Percentiles rank a stretch among this genome's conserved stretches.
These are phyloP conservation scores for Phyllotreta striolata DNA, from an alignment of 2,888 invertebrate species.

Conservation along the genomic window DNA sequence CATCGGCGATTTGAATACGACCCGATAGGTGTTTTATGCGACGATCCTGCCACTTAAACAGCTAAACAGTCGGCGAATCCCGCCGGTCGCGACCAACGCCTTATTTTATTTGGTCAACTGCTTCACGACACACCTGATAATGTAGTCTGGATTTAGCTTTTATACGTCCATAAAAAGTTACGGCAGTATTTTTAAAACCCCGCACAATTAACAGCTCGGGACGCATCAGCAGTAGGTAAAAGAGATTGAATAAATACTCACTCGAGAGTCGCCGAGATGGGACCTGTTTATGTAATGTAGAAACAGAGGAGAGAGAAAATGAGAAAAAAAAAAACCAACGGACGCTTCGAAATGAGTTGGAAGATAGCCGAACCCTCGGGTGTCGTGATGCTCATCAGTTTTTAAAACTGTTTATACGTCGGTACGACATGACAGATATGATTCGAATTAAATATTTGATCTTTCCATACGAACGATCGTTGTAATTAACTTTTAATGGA, in stretches of 20 bases:
- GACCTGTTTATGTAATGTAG: slow-evolving; percentile 29
- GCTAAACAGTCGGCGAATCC: slow-evolving; percentile 21
- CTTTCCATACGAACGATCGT: slow-evolving; percentile 50
- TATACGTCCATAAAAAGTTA: slow-evolving; percentile 51
- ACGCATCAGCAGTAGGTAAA: slow-evolving; percentile 38
- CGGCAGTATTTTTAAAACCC: slow-evolving; percentile 39
- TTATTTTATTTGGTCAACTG: slow-evolving; percentile 44
- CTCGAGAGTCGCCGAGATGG: slow-evolving; percentile 16
- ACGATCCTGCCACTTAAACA: slow-evolving; percentile 29
- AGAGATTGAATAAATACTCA: slow-evolving; percentile 41
- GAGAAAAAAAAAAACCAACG: slow-evolving; percentile 17
- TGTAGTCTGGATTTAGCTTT: slow-evolving; percentile 51
- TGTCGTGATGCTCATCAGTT: slow-evolving; percentile 14
- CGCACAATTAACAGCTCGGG: slow-evolving; percentile 36
- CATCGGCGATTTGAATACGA: slow-evolving; percentile 47
- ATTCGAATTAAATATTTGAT: slow-evolving; percentile 16
- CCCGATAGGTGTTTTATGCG: slow-evolving; percentile 47
- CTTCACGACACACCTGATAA: slow-evolving; percentile 51
- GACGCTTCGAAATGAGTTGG: slow-evolving; percentile 11
- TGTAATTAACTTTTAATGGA: no score
- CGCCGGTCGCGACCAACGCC: not conserved
- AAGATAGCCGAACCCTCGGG: slow-evolving; percentile 16
- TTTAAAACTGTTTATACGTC: slow-evolving; percentile 12
- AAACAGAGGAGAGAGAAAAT: slow-evolving; percentile 3
- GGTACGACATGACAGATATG: slow-evolving; percentile 14